phyloP scores from a whole-genome alignment of 1,140 invertebrate genomes.

The Pseudomyrmex cubaensis region DNA sequence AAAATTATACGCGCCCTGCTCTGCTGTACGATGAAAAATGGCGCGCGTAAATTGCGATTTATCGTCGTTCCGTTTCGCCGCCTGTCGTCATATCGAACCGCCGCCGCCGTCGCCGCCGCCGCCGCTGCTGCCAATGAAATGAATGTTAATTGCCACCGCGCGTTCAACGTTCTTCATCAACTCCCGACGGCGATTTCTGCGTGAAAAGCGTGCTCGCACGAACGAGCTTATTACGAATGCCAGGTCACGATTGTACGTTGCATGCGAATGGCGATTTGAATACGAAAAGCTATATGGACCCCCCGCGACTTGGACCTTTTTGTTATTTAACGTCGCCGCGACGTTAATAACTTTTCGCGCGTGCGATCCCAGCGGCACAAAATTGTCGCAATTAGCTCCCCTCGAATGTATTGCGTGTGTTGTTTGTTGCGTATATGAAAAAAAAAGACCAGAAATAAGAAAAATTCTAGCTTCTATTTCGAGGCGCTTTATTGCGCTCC shows the following conservation, averaged over 20 bases:
- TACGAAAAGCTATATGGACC: not conserved
- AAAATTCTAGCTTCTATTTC: constrained; percentile 29
- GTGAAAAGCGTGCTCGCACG: not conserved
- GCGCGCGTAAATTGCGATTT: constrained; percentile 37
- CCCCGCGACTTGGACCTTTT: not conserved
- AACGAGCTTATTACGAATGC: constrained; percentile 16
- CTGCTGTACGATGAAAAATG: constrained; percentile 22
- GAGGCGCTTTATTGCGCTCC: constrained; percentile 13
- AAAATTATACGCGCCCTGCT: not conserved
- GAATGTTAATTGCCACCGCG: constrained; percentile 33
- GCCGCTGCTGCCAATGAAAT: not conserved
- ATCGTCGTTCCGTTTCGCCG: constrained; percentile 35
- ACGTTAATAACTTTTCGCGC: constrained; percentile 39
- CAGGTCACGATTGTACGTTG: not conserved
- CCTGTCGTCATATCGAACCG: constrained; percentile 2
- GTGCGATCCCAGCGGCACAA: not conserved
- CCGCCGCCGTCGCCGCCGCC: not conserved
- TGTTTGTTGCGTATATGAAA: too few relatives aligned
- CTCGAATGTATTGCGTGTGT: not conserved
- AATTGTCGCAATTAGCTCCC: constrained; percentile 16
- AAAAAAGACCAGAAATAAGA: constrained; percentile 15
- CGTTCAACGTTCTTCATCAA: not conserved
- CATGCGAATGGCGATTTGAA: constrained; percentile 28
- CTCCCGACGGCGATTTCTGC: constrained; percentile 11
- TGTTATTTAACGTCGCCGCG: constrained; percentile 15